Evolutionary conservation across 2,113 vertebrate species (phyloP), one percentile per base, ranked within the genome.

Genomic region (Oryzias javanicus): DNA sequence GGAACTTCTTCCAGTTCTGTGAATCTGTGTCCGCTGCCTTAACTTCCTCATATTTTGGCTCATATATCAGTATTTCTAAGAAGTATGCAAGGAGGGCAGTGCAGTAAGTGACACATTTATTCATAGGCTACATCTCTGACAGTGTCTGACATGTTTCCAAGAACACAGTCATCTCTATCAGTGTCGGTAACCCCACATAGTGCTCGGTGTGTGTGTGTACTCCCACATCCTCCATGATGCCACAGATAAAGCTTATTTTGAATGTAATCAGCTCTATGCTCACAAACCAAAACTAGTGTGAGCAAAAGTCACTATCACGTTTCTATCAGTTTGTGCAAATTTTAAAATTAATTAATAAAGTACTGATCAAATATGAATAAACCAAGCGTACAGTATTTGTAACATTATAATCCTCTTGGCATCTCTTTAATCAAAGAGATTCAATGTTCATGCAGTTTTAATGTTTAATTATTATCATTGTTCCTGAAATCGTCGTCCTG

Each of bases 141-240:
- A 47, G 56, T 59, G 44, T 68, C 42, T 78, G 55, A 83, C 74
- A 71, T 47, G 71, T 84, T 89, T 89, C 86, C 70, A 82, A 87
- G 88, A 89, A 89, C 72, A 61, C 66, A 19, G 73, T 67, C 72
- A 70, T 71, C 66, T 80, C 75, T 70, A 79, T 88, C 82, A 65
- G 69, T 29, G n/a, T 64, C 76, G 56, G 69, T 74, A 79, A 81
- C 74, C 74, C 57, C 42, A 70, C 58, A 61, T 68, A 12, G 42
- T 50, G 55, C 18, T 50, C 24, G 41, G 19, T 55, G 42, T 53
- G 51, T 57, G 45, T 55, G 51, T 24, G 66, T 63, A 53, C 73
- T 51, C 74, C 79, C 83, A 86, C 86, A 81, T 88, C 85, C 84
- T 81, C 74, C 42, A 35, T 59, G 56, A 85, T 78, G 66, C 81